Evolutionary conservation across 37 sponge, comb jelly and placozoan species (phyloP).

Genomic region (Sycon ciliatum): DNA sequence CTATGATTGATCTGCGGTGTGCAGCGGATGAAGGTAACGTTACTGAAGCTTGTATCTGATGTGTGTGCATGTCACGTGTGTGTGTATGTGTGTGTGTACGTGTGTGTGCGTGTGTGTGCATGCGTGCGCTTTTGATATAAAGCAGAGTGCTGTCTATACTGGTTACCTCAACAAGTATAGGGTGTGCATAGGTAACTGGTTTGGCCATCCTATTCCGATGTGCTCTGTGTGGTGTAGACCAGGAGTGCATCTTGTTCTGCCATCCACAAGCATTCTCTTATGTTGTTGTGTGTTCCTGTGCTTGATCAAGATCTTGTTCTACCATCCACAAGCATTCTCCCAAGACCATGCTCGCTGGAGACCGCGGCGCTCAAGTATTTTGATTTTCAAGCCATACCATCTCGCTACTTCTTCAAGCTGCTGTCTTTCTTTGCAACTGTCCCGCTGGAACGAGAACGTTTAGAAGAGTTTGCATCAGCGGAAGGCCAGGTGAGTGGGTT

Average conservation of each 20-base stretch:
- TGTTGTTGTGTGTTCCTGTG: no score
- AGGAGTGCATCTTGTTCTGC: no score
- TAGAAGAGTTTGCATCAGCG: slow-evolving; percentile 68
- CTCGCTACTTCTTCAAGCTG: slow-evolving; percentile 78
- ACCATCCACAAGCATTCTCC: no score
- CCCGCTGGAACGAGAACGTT: slow-evolving; percentile 83
- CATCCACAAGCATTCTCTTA: no score
- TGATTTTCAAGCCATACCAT: slow-evolving; percentile 73
- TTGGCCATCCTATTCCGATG: no score
- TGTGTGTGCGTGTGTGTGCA: neutral
- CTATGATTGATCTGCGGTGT: neutral
- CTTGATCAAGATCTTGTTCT: no score
- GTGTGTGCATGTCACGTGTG: neutral
- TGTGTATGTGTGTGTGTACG: neutral
- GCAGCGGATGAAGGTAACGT: no score
- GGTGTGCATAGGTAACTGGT: no score
- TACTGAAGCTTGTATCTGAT: no score
- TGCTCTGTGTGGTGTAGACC: no score
- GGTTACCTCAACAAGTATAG: no score
- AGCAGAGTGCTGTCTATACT: no score
- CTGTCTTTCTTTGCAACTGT: slow-evolving; percentile 58
- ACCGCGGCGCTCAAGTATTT: slow-evolving; percentile 51
- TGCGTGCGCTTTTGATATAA: neutral
- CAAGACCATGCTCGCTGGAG: slow-evolving; percentile 43
- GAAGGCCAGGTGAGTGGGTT: slow-evolving; percentile 58